Evolutionary conservation across 2,888 invertebrate species (phyloP).

Genomic region (Drosophila pseudotalamancana): DNA sequence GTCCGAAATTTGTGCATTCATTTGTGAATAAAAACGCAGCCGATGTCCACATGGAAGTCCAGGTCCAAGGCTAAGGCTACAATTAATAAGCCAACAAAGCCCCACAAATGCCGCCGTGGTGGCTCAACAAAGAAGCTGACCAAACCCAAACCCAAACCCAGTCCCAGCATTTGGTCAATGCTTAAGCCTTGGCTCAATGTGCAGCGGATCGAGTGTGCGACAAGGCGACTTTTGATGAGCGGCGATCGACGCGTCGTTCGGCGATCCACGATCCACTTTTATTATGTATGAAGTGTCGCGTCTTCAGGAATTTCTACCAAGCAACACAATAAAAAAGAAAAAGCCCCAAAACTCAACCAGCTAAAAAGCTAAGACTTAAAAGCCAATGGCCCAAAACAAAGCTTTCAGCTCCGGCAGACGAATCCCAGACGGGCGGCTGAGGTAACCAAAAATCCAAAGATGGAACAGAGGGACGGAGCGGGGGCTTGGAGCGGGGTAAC

Average conservation of each 20-base stretch:
- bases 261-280: slow-evolving; percentile 68
- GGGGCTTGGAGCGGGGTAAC: slow-evolving; percentile 46
- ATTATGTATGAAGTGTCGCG: slow-evolving; percentile 80
- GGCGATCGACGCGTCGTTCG: slow-evolving; percentile 33
- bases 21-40: slow-evolving; percentile 64
- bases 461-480: background rate
- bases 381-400: slow-evolving; percentile 37
- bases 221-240: slow-evolving; percentile 38
- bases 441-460: slow-evolving; percentile 16
- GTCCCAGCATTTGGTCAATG: slow-evolving; percentile 19
- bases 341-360: slow-evolving; percentile 24
- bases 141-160: slow-evolving; percentile 13
- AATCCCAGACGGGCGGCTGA: slow-evolving; percentile 9
- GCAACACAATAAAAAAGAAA: too few species aligned
- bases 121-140: slow-evolving; percentile 40
- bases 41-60: slow-evolving; percentile 13
- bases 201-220: slow-evolving; percentile 45
- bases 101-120: slow-evolving; percentile 64
- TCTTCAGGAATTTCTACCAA: slow-evolving; percentile 65
- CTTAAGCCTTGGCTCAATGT: slow-evolving; percentile 41
- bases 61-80: slow-evolving; percentile 72
- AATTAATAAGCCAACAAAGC: slow-evolving; percentile 73
- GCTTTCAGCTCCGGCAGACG: too few species aligned
- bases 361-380: slow-evolving; percentile 35
- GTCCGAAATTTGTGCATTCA: slow-evolving; percentile 77